These are phyloP conservation scores for Andrena hattorfiana DNA, from an alignment of 2,888 invertebrate genomes.

Conservation along the genomic window DNA sequence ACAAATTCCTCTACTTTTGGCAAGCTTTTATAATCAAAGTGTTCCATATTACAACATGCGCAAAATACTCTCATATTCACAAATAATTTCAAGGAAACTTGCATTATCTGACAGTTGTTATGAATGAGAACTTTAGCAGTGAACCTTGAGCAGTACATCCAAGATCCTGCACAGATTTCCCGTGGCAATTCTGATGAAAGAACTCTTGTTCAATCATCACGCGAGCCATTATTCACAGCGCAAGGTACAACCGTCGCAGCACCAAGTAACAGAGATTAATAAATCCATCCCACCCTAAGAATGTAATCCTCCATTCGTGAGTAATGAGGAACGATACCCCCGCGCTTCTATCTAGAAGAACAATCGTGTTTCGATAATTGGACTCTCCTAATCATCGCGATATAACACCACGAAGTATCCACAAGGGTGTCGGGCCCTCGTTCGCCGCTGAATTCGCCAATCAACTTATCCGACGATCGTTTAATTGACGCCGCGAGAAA, in stretches of 20 bases:
- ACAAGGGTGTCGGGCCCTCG: background rate
- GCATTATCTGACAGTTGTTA: background rate
- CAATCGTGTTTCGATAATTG: constrained; percentile 26
- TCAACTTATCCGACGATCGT: constrained; percentile 72
- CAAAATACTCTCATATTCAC: no score
- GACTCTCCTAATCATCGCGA: constrained; percentile 34
- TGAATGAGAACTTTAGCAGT: background rate
- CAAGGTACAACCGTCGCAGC: background rate
- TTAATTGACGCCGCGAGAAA: constrained; percentile 77
- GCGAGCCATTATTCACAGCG: background rate
- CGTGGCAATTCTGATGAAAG: no score
- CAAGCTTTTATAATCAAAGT: no score
- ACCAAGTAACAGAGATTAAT: background rate
- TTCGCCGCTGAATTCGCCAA: constrained; percentile 33
- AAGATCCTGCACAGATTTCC: no score
- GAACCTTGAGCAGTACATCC: no score
- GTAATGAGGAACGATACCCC: background rate
- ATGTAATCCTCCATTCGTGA: background rate
- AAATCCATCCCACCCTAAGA: background rate
- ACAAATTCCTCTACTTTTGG: no score
- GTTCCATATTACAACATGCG: no score
- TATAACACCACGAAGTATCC: background rate
- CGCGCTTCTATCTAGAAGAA: background rate
- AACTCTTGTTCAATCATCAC: background rate
- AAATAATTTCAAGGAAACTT: no score